Evolutionary conservation across 2,113 vertebrate genomes (phyloP).

Genomic region (Leucopsar rothschildi): DNA sequence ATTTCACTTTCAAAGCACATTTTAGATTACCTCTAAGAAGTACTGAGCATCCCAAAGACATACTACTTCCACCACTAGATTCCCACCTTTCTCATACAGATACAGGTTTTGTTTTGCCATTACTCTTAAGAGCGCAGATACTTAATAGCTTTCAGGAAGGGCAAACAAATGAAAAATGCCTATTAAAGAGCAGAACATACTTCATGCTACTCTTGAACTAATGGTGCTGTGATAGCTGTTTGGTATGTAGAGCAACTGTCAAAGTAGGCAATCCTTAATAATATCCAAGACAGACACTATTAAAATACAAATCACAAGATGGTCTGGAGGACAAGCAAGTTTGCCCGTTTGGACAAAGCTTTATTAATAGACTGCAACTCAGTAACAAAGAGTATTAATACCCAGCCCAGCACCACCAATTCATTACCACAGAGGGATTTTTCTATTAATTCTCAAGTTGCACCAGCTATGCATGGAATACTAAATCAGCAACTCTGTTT

Average conservation of each 20-base stretch:
- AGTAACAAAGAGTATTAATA: conserved; percentile 57
- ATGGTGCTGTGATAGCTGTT: not conserved
- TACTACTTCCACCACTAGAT: not conserved
- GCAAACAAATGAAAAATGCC: not conserved
- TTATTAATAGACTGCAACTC: conserved; percentile 51
- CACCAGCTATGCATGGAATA: not conserved
- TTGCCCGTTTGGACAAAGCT: conserved; percentile 21
- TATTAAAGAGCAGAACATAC: not conserved
- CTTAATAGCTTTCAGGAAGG: not conserved
- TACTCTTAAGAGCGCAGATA: not conserved
- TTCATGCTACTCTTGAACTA: not conserved
- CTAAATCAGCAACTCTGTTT: not conserved
- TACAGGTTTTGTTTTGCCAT: not conserved
- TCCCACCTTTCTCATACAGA: accelerated
- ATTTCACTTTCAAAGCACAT: not conserved
- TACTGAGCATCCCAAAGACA: not conserved
- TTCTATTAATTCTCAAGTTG: not conserved
- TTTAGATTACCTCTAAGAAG: not conserved
- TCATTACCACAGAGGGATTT: not conserved
- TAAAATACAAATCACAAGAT: conserved; percentile 58
- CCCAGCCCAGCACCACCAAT: not conserved
- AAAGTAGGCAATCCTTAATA: not conserved
- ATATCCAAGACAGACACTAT: conserved; percentile 28
- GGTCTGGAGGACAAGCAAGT: conserved; percentile 45
- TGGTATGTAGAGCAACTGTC: not conserved